phyloP scores from a whole-genome alignment of 2,888 invertebrate genomes.

The Leucoma salicis region DNA sequence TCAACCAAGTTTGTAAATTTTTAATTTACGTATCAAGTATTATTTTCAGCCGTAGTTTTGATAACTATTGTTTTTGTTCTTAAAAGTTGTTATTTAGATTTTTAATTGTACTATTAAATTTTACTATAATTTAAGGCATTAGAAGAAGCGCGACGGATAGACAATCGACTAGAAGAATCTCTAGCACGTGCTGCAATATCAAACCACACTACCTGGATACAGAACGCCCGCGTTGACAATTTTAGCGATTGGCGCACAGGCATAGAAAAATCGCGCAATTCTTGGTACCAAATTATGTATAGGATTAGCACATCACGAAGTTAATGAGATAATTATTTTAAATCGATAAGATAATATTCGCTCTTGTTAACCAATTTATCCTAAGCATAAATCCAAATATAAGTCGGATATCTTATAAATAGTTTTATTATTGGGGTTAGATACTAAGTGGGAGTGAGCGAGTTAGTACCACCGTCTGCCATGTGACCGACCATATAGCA shows the following conservation, averaged over 20 bases:
- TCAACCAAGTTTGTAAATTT: slow-evolving; percentile 48
- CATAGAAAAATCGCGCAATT: slow-evolving; percentile 38
- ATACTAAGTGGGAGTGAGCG: too few relatives aligned
- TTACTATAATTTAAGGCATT: slow-evolving; percentile 33
- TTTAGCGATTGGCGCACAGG: slow-evolving; percentile 57
- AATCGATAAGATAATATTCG: neutral
- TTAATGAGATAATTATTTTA: slow-evolving; percentile 4
- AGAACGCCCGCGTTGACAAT: slow-evolving; percentile 45
- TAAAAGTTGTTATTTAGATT: too few relatives aligned
- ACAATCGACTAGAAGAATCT: slow-evolving; percentile 57
- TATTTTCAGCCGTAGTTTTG: too few relatives aligned
- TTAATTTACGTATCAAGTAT: too few relatives aligned
- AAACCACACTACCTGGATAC: slow-evolving; percentile 52
- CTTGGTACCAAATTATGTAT: slow-evolving; percentile 64
- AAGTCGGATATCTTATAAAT: neutral
- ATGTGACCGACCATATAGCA: too few relatives aligned
- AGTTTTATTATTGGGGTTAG: too few relatives aligned
- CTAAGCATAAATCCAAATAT: neutral
- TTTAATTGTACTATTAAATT: too few relatives aligned
- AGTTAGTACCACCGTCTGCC: too few relatives aligned
- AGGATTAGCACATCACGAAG: slow-evolving; percentile 48
- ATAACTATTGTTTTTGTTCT: too few relatives aligned
- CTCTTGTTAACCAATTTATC: too few relatives aligned
- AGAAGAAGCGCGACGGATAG: slow-evolving; percentile 54
- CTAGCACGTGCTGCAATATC: slow-evolving; percentile 45